Conservation (phyloP, 2,113 vertebrate genomes). For the Brachyhypopomus gauderio region DNA sequence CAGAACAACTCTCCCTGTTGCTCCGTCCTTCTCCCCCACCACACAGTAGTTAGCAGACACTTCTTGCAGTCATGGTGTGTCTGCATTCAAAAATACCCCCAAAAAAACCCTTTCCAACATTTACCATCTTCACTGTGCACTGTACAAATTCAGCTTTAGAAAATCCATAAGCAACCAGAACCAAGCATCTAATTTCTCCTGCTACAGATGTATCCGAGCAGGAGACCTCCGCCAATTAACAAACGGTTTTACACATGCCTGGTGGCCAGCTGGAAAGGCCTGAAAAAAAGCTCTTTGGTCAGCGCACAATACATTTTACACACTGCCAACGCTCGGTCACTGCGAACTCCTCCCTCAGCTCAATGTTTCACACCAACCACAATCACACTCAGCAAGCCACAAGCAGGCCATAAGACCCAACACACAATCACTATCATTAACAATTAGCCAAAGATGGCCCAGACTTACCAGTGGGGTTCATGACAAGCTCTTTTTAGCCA, state of each 20-base stretch:
- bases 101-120: too few species aligned
- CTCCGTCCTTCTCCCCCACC: too few species aligned
- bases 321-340: constrained; percentile 33
- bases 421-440: background rate
- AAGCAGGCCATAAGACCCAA: background rate
- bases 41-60: too few species aligned
- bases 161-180: background rate
- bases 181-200: constrained; percentile 34
- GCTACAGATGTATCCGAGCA: constrained; percentile 35
- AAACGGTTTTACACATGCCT: constrained; percentile 35
- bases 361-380: background rate
- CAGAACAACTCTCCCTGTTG: too few species aligned
- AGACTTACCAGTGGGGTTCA: background rate
- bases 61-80: too few species aligned
- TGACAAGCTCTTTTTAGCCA: background rate
- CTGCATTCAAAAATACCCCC: too few species aligned
- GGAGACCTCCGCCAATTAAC: constrained; percentile 29
- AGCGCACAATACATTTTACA: constrained; percentile 44
- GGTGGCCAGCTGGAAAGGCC: constrained; percentile 44
- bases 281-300: constrained; percentile 29
- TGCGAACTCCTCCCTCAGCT: constrained; percentile 10
- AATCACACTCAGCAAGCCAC: background rate
- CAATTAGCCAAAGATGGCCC: constrained; percentile 22
- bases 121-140: too few species aligned
- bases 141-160: background rate